Evolutionary conservation across 2,113 vertebrate genomes (phyloP).

Genomic region (Daubentonia madagascariensis): DNA sequence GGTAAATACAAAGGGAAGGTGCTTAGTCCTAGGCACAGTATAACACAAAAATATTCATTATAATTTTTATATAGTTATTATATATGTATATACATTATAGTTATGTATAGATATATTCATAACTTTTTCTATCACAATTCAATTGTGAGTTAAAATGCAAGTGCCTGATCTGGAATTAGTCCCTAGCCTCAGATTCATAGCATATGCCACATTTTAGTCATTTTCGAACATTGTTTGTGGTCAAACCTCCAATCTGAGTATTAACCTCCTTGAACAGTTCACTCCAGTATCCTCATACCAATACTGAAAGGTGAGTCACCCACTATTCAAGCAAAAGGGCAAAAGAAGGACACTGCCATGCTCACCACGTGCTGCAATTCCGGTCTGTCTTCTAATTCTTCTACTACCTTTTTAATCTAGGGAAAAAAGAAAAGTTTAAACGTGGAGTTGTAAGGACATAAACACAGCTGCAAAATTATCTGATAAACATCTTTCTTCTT

Average conservation of each 20-base stretch:
- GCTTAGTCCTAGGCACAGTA: not conserved
- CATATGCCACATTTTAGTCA: not conserved
- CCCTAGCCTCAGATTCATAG: not conserved
- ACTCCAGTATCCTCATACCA: not conserved
- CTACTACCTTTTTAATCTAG: slow-evolving; percentile 95
- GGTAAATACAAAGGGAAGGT: not conserved
- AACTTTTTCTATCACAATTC: not conserved
- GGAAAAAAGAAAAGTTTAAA: slow-evolving; percentile 39
- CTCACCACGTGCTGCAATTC: slow-evolving; percentile 95
- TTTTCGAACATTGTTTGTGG: not conserved
- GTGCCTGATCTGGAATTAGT: not conserved
- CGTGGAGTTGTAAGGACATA: not conserved
- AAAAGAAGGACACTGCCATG: not conserved
- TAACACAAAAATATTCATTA: not conserved
- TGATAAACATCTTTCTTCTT: not conserved
- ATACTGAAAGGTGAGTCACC: not conserved
- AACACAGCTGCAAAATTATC: not conserved
- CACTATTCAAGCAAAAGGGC: not conserved
- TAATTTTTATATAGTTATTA: not conserved
- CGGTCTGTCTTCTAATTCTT: slow-evolving; percentile 93
- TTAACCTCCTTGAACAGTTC: not conserved
- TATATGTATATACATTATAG: not conserved
- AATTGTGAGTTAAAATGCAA: not conserved
- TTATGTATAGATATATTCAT: not conserved
- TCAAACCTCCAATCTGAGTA: not conserved